Conservation (phyloP, 2,888 invertebrate genomes). For the Nudaria mundana region DNA sequence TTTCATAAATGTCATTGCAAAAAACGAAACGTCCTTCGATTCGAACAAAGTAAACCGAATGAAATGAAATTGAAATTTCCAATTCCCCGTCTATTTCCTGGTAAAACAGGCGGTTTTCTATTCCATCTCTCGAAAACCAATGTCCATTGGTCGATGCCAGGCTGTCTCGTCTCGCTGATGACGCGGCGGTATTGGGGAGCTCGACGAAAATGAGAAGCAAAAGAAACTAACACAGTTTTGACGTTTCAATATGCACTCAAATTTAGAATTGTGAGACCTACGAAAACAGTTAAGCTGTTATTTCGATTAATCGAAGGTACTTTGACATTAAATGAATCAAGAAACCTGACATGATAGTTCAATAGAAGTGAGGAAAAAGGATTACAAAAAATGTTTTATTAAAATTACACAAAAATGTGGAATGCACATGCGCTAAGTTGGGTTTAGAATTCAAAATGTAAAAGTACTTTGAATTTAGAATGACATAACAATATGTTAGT, state of each 20-base stretch:
- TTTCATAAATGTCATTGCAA: slow-evolving; percentile 25
- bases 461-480: slow-evolving; percentile 53
- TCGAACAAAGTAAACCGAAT: slow-evolving; percentile 55
- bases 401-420: no score
- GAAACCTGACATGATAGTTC: no score
- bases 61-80: slow-evolving; percentile 70
- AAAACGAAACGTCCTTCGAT: slow-evolving; percentile 39
- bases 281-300: no score
- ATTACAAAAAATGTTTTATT: no score
- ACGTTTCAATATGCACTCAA: slow-evolving; percentile 79
- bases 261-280: slow-evolving; percentile 41
- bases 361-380: no score
- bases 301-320: no score
- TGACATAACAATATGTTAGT: slow-evolving; percentile 65
- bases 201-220: slow-evolving; percentile 74
- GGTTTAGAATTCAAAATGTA: no score
- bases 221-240: slow-evolving; percentile 71
- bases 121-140: slow-evolving; percentile 62
- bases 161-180: slow-evolving; percentile 65
- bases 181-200: slow-evolving; percentile 71
- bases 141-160: slow-evolving; percentile 47
- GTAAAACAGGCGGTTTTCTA: slow-evolving; percentile 69
- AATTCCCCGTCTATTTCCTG: slow-evolving; percentile 72
- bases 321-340: no score
- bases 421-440: no score